Conservation (phyloP, 2,113 vertebrate species). For the Notothenia rossii region DNA sequence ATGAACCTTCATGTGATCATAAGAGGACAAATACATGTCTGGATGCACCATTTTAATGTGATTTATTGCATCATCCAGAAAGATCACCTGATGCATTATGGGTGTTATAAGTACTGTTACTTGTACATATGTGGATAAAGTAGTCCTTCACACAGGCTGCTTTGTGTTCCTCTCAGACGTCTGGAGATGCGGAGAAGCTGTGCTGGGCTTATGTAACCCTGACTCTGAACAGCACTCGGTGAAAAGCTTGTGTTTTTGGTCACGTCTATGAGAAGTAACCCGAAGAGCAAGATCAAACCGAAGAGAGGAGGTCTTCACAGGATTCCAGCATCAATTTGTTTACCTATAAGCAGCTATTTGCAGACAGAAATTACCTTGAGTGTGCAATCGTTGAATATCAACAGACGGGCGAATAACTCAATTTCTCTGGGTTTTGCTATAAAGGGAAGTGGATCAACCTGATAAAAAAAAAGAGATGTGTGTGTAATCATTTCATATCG, state of each 20-base stretch:
- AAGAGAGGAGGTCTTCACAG: neutral
- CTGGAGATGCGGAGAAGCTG: neutral
- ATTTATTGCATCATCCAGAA: neutral
- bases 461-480: slow-evolving; percentile 2
- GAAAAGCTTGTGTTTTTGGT: neutral
- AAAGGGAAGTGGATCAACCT: neutral
- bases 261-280: neutral
- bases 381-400: neutral
- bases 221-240: neutral
- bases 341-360: neutral
- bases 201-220: neutral
- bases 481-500: slow-evolving; percentile 9
- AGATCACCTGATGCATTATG: neutral
- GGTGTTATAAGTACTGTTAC: neutral
- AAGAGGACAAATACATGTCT: neutral
- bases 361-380: slow-evolving; percentile 22
- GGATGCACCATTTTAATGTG: neutral
- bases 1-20: neutral
- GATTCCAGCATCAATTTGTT: neutral
- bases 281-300: neutral
- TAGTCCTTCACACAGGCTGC: neutral
- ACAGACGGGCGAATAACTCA: neutral
- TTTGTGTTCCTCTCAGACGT: neutral
- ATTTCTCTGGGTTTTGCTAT: neutral
- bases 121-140: neutral